Evolutionary conservation across 2,113 vertebrate species (phyloP).

Genomic region (Scolopax mira): DNA sequence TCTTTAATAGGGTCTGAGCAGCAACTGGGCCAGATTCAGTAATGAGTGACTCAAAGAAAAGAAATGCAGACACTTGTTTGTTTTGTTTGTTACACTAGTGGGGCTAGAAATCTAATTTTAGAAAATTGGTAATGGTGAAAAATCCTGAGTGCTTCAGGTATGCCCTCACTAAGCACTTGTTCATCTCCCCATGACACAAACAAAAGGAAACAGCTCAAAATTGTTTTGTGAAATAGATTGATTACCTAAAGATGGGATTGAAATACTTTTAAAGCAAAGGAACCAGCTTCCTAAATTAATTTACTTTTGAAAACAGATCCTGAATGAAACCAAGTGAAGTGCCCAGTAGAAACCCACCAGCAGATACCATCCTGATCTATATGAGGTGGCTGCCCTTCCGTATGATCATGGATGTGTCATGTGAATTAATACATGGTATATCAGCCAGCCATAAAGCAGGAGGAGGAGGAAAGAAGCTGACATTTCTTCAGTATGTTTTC

Average conservation of each 20-base stretch:
- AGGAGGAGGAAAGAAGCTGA: neutral
- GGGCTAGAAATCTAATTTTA: neutral
- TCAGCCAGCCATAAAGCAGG: neutral
- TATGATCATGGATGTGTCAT: rapidly evolving
- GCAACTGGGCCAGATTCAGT: neutral
- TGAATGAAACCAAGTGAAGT: neutral
- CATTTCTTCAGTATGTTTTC: neutral
- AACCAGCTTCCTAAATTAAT: neutral
- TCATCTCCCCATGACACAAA: neutral
- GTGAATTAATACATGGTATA: rapidly evolving
- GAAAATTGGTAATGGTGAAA: neutral
- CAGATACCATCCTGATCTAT: neutral
- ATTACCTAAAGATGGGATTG: neutral
- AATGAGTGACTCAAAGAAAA: neutral
- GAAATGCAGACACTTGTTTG: neutral
- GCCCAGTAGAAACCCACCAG: neutral
- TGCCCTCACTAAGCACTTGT: neutral
- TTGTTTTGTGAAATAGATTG: neutral
- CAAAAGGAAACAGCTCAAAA: neutral
- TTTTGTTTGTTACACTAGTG: neutral
- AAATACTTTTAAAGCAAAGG: neutral
- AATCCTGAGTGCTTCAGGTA: neutral
- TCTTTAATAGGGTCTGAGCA: neutral
- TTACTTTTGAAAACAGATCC: neutral
- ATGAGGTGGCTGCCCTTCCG: neutral